Evolutionary conservation across 1,140 invertebrate genomes (phyloP), one percentile per base, ranked within the genome.

Genomic region (Trachymyrmex cornetzi): DNA sequence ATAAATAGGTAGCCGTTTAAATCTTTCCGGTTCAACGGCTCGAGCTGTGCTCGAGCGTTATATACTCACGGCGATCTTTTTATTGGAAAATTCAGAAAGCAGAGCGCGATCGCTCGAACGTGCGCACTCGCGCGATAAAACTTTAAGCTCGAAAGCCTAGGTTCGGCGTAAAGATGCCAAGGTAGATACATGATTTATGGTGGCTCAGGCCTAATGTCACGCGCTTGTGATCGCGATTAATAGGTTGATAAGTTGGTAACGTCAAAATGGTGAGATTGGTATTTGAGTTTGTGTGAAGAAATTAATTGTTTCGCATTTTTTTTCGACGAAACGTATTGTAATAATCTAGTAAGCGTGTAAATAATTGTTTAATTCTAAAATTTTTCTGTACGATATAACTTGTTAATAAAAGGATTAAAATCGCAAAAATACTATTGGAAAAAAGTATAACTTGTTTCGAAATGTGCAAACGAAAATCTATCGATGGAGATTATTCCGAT

Each of bases 1-100:
- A 84, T 84, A 84, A 84, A 84, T 84, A 84, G 80, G 80, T 50
- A 50, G 80, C 80, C 80, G 80, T 84, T 84, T 84, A 84, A 84
- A 84, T 84, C 80, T 84, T 84, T 84, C 69, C 69, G 80, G 80
- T 84, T 84, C 80, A 84, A 84, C 69, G 80, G 27, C 30, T 34
- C 30, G 30, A 34, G 30, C 55, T 84, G 55, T 12, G 80, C 71
- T 61, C 80, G 14, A 27, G 27, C 55, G 80, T 74, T 74, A 48
- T 27, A 30, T 22, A 9, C 77, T 55, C 19, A 11, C 53, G 67
- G n/a, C 24, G 19, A 16, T 84, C 80, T 48, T 84, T 84, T 84
- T 59, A 82, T 82, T 63, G 55, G 80, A 48, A 84, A 84, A 84
- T 84, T 61, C 69, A 75, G 80, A 82, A 74, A 82, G 44, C 61